Evolutionary conservation across 2,888 invertebrate species (phyloP), one percentile per base, ranked within the genome.

Genomic region (Cantharis flavilabris): DNA sequence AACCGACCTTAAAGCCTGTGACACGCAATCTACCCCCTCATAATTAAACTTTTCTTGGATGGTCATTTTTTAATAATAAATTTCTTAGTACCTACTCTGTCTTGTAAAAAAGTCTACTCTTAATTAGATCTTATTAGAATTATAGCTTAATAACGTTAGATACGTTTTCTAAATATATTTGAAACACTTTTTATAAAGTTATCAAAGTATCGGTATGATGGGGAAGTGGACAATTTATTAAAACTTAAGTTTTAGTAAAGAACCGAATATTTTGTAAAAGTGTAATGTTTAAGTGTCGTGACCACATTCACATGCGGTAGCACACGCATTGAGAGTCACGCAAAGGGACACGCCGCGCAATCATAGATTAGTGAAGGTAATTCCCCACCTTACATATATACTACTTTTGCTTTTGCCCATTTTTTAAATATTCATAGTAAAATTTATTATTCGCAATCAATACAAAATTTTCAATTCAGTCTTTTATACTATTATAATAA

Each of bases 281-380:
- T 84, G 83, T 84, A 84, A 84, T 84, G 83, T 83, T 81, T 81
- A 83, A 83, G 82, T 85, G 84, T 85, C 85, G 85, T 85, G 85
- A 84, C 84, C 81, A 81, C 82, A 82, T 83, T 82, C 82, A 83
- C 82, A 83, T 80, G 76, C 79, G 80, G 81, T 79, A 70, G 77
- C 79, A 81, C 84, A 85, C 83, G 83, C 84, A 84, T 80, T 79
- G 80, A 75, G 72, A 81, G 84, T 84, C 85, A 85, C 85, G 84
- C 84, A 80, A 85, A 76, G 79, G 82, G 82, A 83, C 83, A 84
- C 82, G 82, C 83, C 83, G 84, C 83, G 81, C 83, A 85, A 85
- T 85, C 85, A 84, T 84, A 85, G 85, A 85, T 85, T 85, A 85
- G 83, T 81, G 82, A 73, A 80, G 81, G 80, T 75, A 79, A 75